These are phyloP conservation scores for Ichneumon xanthorius DNA, from an alignment of 2,888 invertebrate species.

Conservation along the genomic window DNA sequence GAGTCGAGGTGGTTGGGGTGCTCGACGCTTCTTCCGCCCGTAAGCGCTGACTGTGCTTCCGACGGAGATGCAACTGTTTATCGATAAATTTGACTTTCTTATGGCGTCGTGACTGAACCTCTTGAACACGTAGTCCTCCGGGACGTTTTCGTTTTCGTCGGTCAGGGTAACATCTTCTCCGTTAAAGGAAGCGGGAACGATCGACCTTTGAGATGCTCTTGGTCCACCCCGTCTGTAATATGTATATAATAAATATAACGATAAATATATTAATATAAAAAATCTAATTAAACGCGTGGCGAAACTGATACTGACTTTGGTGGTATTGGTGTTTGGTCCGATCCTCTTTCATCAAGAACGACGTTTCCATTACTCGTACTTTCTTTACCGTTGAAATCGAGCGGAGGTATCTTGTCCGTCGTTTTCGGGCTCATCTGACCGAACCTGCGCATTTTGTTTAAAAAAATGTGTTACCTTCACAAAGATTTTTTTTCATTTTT, in stretches of 20 bases:
- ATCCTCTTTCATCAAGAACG: slow-evolving; percentile 68
- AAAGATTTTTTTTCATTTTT: not conserved
- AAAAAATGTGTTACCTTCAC: not conserved
- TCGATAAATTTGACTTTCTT: slow-evolving; percentile 81
- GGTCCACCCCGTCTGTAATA: slow-evolving; percentile 76
- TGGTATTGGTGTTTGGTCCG: slow-evolving; percentile 77
- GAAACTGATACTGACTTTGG: slow-evolving; percentile 72
- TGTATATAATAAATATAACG: not conserved
- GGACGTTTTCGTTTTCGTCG: slow-evolving; percentile 81
- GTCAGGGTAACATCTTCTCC: slow-evolving; percentile 70
- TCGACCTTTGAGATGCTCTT: slow-evolving; percentile 78
- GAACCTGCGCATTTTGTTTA: slow-evolving; percentile 72
- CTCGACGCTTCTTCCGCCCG: slow-evolving; percentile 88
- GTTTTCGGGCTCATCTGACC: slow-evolving; percentile 80
- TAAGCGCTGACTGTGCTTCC: slow-evolving; percentile 86
- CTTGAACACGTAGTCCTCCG: slow-evolving; percentile 79
- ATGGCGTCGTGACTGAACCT: slow-evolving; percentile 79
- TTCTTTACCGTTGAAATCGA: slow-evolving; percentile 74
- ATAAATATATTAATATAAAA: not conserved
- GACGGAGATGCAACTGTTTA: slow-evolving; percentile 80
- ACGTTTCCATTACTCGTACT: slow-evolving; percentile 69
- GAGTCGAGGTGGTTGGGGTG: slow-evolving; percentile 87
- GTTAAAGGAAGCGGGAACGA: slow-evolving; percentile 59
- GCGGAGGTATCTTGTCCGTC: slow-evolving; percentile 77
- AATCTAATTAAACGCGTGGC: not conserved